Evolutionary conservation across 2,113 vertebrate genomes (phyloP).

Genomic region (Onychorhynchus coronatus): DNA sequence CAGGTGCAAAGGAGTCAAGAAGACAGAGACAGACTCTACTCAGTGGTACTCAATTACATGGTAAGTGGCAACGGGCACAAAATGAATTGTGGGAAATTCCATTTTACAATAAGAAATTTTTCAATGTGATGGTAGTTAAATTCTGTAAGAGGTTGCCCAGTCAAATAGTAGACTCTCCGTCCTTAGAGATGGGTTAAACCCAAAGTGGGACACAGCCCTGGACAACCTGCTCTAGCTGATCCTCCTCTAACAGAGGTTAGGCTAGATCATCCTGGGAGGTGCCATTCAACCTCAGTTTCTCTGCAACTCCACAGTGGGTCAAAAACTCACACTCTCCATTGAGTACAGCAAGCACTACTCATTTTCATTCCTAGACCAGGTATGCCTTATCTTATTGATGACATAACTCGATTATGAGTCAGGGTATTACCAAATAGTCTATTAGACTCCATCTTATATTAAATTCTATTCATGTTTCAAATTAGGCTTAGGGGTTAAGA

Average conservation of each 20-base stretch:
- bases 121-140: not conserved
- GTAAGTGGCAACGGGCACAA: not conserved
- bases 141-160: not conserved
- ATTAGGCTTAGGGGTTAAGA: not conserved
- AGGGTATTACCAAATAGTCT: not conserved
- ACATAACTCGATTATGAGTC: not conserved
- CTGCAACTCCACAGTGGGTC: not conserved
- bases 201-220: not conserved
- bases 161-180: not conserved
- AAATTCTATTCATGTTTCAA: not conserved
- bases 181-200: not conserved
- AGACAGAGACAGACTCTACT: not conserved
- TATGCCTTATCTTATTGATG: not conserved
- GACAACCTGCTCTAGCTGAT: not conserved
- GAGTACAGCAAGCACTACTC: not conserved
- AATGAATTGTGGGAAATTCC: not conserved
- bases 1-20: not conserved
- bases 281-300: not conserved
- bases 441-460: not conserved
- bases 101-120: not conserved
- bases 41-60: not conserved
- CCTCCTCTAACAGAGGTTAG: not conserved
- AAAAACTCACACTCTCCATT: not conserved
- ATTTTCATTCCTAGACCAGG: not conserved
- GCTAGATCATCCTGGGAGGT: accelerated